Conservation (phyloP, 2,797 vertebrate species). For the Melanotaenia maccullochi region DNA sequence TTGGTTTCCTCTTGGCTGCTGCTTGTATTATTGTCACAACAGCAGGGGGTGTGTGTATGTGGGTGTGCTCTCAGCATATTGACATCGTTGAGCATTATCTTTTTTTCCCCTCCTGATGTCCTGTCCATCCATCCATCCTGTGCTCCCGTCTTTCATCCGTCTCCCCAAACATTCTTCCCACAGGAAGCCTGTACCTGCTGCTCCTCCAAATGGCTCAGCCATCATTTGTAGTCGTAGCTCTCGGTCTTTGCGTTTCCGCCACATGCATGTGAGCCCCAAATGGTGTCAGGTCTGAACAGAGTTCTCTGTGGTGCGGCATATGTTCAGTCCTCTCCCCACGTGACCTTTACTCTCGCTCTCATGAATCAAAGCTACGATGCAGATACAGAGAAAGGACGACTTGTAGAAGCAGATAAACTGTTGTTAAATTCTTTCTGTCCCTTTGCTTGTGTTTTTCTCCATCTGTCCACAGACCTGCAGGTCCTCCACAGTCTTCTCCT, state of each 20-base stretch:
- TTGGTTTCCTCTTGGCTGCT: neutral
- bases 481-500: slow-evolving; percentile 33
- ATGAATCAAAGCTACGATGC: slow-evolving; percentile 43
- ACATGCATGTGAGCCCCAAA: slow-evolving; percentile 60
- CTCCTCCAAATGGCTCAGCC: slow-evolving; percentile 69
- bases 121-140: slow-evolving; percentile 49
- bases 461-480: slow-evolving; percentile 55
- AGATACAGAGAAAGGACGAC: neutral
- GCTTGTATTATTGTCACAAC: slow-evolving; percentile 9
- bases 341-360: slow-evolving; percentile 52
- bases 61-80: slow-evolving; percentile 13
- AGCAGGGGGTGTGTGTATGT: slow-evolving; percentile 20
- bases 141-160: slow-evolving; percentile 49
- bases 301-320: slow-evolving; percentile 65
- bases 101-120: slow-evolving; percentile 16
- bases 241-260: slow-evolving; percentile 48
- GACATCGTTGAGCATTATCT: slow-evolving; percentile 21
- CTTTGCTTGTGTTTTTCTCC: slow-evolving; percentile 1
- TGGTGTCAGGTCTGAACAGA: slow-evolving; percentile 66
- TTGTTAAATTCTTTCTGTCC: slow-evolving; percentile 17
- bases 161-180: slow-evolving; percentile 52
- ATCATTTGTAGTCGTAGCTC: slow-evolving; percentile 57
- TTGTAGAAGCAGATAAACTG: slow-evolving; percentile 2
- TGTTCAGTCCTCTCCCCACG: slow-evolving; percentile 58
- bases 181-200: slow-evolving; percentile 71